Percentiles rank a stretch among this genome's conserved stretches.
phyloP scores from a whole-genome alignment of 64 coral and sea anemone genomes.

The Astreopora myriophthalma region DNA sequence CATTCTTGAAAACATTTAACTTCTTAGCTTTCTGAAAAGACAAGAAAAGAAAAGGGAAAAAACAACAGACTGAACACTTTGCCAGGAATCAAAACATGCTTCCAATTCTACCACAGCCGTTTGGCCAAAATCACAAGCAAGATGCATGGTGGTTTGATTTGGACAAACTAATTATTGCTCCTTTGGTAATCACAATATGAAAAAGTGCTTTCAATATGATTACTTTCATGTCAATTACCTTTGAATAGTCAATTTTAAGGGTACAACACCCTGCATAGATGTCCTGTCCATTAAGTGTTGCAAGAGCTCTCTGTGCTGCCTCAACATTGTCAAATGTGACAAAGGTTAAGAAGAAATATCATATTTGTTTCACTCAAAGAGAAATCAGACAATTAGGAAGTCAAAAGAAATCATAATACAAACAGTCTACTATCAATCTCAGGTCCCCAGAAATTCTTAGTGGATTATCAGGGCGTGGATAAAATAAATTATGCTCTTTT shows the following conservation, averaged over 20 bases:
- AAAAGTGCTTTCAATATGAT: neutral
- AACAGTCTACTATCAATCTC: neutral
- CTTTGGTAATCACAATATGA: too few species aligned
- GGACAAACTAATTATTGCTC: too few species aligned
- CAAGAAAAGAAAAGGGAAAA: neutral
- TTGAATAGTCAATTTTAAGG: conserved; percentile 98
- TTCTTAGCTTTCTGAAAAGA: conserved; percentile 86
- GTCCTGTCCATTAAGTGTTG: conserved; percentile 95
- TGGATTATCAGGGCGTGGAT: too few species aligned
- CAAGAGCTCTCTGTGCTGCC: conserved; percentile 87
- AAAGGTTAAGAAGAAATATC: conserved; percentile 53
- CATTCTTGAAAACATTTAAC: conserved; percentile 98
- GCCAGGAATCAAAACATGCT: neutral
- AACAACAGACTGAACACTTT: too few species aligned
- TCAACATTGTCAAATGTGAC: conserved; percentile 94
- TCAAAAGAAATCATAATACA: too few species aligned
- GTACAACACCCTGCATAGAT: conserved; percentile 99
- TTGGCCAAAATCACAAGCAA: too few species aligned
- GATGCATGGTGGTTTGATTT: neutral
- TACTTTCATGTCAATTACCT: conserved; percentile 54
- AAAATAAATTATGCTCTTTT: too few species aligned
- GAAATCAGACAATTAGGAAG: too few species aligned
- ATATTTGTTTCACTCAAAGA: neutral
- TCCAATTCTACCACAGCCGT: neutral
- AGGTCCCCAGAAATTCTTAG: too few species aligned